Evolutionary conservation across 2,888 invertebrate species (phyloP), one percentile per base, ranked within the genome.

Genomic region (Danaus chrysippus): DNA sequence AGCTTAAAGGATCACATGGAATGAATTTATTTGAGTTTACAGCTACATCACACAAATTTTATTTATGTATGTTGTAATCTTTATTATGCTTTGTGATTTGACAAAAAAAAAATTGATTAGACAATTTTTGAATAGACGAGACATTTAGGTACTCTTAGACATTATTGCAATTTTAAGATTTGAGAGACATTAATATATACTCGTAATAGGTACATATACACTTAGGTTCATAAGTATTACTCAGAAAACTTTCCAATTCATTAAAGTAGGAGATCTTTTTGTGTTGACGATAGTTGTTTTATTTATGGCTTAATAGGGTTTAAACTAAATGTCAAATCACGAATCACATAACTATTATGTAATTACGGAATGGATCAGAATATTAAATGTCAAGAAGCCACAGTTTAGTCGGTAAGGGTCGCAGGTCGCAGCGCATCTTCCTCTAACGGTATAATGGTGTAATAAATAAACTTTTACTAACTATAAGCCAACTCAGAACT

Each of bases 401-500:
- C 46, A 67, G 63, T 64, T 67, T 68, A 66, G 64, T 65, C 58
- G 64, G 66, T 65, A 62, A 59, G 66, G 72, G 73, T 73, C 72
- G 65, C 19, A 62, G 71, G 69, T 71, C 69, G 65, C 56, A 68
- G 70, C 70, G 70, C 72, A 73, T 75, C 73, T 73, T 71, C 70
- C 62, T 34, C 23, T 34, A 34, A 63, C 59, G 53, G 61, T 61
- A 64, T 58, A 55, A 59, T 61, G 56, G 58, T 70, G 72, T 72
- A 73, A 68, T 67, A 62, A 54, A 59, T 42, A 59, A 61, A 19
- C 56, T 61, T 49, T 49, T 61, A 52, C 61, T 42, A 42, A 56
- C 56, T 49, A 11, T 17, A 49, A 49, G 49, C 9, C 49, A 49
- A 17, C 17, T 49, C 23, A 34, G 23, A 34, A 34, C 23, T 34